Evolutionary conservation across 2,797 vertebrate species (phyloP).

Genomic region (Neosalanx taihuensis): DNA sequence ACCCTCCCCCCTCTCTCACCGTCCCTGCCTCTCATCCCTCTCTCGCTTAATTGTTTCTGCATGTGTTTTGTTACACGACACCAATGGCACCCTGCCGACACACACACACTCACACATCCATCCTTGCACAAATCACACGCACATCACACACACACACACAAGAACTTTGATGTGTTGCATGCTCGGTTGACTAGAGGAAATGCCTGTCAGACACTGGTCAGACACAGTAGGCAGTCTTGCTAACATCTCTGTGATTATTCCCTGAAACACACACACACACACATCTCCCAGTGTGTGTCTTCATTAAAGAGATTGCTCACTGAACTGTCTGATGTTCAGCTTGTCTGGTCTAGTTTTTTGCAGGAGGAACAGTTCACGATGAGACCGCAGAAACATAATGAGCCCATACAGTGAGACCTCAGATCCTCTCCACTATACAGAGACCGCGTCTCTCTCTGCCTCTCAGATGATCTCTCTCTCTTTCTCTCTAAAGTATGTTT

Average conservation of each 20-base stretch:
- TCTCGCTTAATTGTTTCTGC: conserved; percentile 57
- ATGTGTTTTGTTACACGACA: conserved; percentile 46
- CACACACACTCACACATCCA: conserved; percentile 21
- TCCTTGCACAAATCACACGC: background rate
- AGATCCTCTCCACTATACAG: background rate
- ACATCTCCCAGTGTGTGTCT: conserved; percentile 26
- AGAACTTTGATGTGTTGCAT: conserved; percentile 4
- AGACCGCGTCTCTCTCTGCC: background rate
- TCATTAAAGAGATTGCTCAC: conserved; percentile 54
- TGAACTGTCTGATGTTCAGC: conserved; percentile 30
- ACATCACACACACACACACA: conserved; percentile 1
- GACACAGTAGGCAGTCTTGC: conserved; percentile 5
- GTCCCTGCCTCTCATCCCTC: conserved; percentile 30
- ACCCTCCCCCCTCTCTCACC: background rate
- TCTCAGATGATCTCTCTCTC: background rate
- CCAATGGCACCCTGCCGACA: conserved; percentile 31
- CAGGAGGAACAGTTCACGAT: background rate
- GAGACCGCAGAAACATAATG: too few relatives aligned
- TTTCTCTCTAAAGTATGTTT: conserved; percentile 5
- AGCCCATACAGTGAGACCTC: background rate
- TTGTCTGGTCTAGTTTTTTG: background rate
- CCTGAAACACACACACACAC: conserved; percentile 13
- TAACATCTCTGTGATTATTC: conserved; percentile 34
- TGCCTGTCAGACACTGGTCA: background rate
- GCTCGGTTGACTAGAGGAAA: background rate